Evolutionary conservation across 2,888 invertebrate genomes (phyloP).

Genomic region (Pseudanteris insignis): DNA sequence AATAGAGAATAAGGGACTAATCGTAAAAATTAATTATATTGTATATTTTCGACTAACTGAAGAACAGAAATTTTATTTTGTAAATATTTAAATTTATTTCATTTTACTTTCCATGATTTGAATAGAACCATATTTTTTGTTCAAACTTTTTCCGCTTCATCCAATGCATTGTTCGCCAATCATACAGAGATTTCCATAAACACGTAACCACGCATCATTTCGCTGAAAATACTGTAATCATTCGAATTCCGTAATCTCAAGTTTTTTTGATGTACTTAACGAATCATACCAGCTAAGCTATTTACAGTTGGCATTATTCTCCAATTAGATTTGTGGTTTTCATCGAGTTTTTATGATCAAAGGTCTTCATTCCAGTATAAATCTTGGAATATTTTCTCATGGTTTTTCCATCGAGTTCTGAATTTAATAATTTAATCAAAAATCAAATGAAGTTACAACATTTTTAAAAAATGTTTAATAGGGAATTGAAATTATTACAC

Average conservation of each 20-base stretch:
- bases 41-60: too few relatives aligned
- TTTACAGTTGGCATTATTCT: constrained; percentile 23
- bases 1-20: too few relatives aligned
- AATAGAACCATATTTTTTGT: too few relatives aligned
- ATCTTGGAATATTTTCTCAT: background rate
- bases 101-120: too few relatives aligned
- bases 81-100: too few relatives aligned
- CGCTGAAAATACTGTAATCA: constrained; percentile 35
- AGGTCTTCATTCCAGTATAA: constrained; percentile 25
- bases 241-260: constrained; percentile 33
- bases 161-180: constrained; percentile 34
- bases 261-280: constrained; percentile 39
- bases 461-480: too few relatives aligned
- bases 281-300: constrained; percentile 16
- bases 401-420: background rate
- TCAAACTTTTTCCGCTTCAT: too few relatives aligned
- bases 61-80: too few relatives aligned
- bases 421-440: too few relatives aligned
- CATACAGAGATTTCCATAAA: constrained; percentile 32
- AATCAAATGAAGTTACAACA: too few relatives aligned
- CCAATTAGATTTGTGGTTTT: constrained; percentile 26
- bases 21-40: too few relatives aligned
- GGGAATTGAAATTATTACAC: too few relatives aligned
- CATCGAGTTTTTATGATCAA: constrained; percentile 19
- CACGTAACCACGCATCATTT: constrained; percentile 36